A percentile compares a stretch with the other conserved stretches of the same genome.
phyloP scores from a whole-genome alignment of 2,113 vertebrate species.

The Gallinago paraguaiae region DNA sequence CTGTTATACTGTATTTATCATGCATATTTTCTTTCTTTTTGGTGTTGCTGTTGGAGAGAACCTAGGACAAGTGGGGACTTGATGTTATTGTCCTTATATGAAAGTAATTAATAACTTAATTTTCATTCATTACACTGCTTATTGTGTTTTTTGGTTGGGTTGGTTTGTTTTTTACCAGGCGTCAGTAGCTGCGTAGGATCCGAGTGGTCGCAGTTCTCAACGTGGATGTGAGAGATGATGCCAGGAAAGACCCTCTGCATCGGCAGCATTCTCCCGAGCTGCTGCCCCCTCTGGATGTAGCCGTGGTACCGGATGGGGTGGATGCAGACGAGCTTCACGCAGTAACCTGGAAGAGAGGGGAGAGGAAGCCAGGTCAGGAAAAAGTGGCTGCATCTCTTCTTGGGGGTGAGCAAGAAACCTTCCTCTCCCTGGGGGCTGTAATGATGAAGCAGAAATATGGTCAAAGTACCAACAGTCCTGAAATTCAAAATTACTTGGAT shows the following conservation, averaged over 20 bases:
- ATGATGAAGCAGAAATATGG: not conserved
- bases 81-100: not conserved
- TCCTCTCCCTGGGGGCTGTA: not conserved
- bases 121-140: not conserved
- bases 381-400: not conserved
- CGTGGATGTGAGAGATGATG: conserved; percentile 79
- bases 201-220: conserved; percentile 80
- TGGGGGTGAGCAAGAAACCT: not conserved
- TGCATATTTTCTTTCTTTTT: not conserved
- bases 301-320: conserved; percentile 75
- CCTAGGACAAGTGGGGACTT: not conserved
- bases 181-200: conserved; percentile 69
- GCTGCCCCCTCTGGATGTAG: conserved; percentile 72
- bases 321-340: conserved; percentile 80
- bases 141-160: not conserved
- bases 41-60: not conserved
- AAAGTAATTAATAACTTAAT: not conserved
- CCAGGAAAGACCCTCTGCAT: conserved; percentile 80
- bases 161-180: not conserved
- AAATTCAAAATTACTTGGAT: not conserved
- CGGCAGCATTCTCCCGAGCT: conserved; percentile 75
- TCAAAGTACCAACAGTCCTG: not conserved
- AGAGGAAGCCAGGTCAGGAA: not conserved
- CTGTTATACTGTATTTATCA: not conserved
- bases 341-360: conserved; percentile 69